A percentile compares a stretch with the other conserved stretches of the same genome.
Conservation (phyloP, 1,140 invertebrate species). For the Lepidurus apus region DNA sequence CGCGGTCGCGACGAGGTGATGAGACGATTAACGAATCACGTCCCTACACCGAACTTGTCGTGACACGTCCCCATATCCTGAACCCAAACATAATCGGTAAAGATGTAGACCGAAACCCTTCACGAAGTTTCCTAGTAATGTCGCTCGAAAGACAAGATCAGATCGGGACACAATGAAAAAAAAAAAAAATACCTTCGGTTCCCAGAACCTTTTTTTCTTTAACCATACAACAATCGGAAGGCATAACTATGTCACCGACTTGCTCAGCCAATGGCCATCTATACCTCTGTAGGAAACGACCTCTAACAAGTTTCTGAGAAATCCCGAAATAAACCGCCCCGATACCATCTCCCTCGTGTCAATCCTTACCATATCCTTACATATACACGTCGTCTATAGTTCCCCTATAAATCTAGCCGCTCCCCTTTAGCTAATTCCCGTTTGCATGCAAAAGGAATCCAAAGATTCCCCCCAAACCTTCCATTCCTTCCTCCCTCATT, state of each 20-base stretch:
- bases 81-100: too few species aligned
- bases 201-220: background rate
- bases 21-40: too few species aligned
- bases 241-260: background rate
- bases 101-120: too few species aligned
- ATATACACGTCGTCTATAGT: background rate
- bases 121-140: too few species aligned
- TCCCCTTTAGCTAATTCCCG: background rate
- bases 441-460: background rate
- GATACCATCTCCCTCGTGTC: background rate
- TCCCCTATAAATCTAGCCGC: background rate
- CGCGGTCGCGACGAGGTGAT: too few species aligned
- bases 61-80: too few species aligned
- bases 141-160: background rate
- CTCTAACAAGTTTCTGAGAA: background rate
- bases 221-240: background rate
- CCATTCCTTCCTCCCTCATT: background rate
- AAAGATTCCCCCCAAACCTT: background rate
- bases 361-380: background rate
- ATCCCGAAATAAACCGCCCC: background rate
- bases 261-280: background rate
- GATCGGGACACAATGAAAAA: background rate
- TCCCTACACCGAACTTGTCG: too few species aligned
- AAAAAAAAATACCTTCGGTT: background rate
- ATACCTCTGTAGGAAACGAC: background rate